Evolutionary conservation across 2,888 invertebrate genomes (phyloP).

Genomic region (Rhamphomyia laevipes): DNA sequence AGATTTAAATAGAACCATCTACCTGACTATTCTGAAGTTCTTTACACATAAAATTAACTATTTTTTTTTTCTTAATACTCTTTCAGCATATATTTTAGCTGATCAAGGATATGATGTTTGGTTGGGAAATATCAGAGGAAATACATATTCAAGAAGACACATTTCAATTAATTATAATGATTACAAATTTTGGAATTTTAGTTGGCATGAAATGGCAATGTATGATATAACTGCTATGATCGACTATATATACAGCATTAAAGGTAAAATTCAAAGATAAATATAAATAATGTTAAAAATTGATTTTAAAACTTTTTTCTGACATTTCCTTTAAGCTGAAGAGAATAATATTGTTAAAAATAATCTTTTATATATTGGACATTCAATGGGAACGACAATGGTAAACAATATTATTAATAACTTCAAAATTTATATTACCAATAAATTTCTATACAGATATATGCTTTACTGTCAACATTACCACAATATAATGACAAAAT

Average conservation of each 20-base stretch:
- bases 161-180: constrained; percentile 24
- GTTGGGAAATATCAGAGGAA: constrained; percentile 54
- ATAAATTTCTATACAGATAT: constrained; percentile 38
- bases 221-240: constrained; percentile 74
- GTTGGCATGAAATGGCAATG: constrained; percentile 76
- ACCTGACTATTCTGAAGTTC: too few species aligned
- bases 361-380: constrained; percentile 55
- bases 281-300: too few species aligned
- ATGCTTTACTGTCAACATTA: constrained; percentile 49
- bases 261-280: neutral
- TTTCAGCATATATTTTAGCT: constrained; percentile 35
- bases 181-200: constrained; percentile 36
- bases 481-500: constrained; percentile 51
- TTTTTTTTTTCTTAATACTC: too few species aligned
- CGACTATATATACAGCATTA: constrained; percentile 43
- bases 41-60: too few species aligned
- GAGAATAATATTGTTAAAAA: constrained; percentile 8
- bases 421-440: too few species aligned
- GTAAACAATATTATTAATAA: constrained; percentile 26
- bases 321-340: constrained; percentile 2
- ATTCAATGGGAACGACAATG: constrained; percentile 75
- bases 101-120: constrained; percentile 45
- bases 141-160: constrained; percentile 47
- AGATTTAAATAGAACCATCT: too few species aligned
- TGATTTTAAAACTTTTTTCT: too few species aligned